Conservation (phyloP, 2,113 vertebrate genomes). For the Gallinago undulata region DNA sequence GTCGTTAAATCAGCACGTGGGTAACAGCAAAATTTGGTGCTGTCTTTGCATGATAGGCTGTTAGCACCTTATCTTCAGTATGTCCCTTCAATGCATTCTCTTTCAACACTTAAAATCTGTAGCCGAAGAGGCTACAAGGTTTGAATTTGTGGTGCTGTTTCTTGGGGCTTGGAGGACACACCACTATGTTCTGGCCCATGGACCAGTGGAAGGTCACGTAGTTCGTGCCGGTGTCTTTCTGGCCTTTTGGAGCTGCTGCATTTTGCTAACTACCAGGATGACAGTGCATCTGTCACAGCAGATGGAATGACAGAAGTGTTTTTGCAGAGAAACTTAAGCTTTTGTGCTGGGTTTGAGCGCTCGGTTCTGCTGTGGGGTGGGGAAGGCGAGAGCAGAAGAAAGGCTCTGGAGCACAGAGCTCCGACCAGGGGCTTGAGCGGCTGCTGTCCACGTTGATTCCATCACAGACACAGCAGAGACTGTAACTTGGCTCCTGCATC, state of each 20-base stretch:
- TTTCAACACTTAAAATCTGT: not conserved
- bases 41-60: not conserved
- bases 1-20: not conserved
- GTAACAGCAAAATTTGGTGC: not conserved
- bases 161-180: not conserved
- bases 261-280: not conserved
- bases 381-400: not conserved
- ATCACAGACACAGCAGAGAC: fast-evolving
- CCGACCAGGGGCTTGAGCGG: fast-evolving
- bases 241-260: not conserved
- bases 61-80: not conserved
- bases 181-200: fast-evolving
- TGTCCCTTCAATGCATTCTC: not conserved
- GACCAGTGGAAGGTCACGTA: not conserved
- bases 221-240: not conserved
- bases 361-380: not conserved
- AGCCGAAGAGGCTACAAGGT: not conserved
- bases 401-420: fast-evolving
- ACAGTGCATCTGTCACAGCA: not conserved
- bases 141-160: not conserved
- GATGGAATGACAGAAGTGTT: not conserved
- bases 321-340: not conserved
- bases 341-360: not conserved
- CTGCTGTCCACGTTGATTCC: not conserved
- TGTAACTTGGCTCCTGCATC: fast-evolving